Conservation (phyloP, 2,113 vertebrate species). For the Paradisaea rubra region DNA sequence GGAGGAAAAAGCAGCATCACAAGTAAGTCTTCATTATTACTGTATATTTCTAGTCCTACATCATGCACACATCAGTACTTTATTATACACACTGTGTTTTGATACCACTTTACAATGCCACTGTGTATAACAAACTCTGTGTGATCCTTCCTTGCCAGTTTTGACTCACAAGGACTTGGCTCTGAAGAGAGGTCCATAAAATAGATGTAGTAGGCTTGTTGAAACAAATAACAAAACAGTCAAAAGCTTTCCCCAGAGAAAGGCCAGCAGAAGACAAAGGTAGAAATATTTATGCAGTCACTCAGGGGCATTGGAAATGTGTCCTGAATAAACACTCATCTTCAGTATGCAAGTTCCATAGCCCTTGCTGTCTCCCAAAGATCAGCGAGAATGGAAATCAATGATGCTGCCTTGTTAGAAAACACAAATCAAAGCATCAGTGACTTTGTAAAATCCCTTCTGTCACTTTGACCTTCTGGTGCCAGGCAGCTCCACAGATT, state of each 20-base stretch:
- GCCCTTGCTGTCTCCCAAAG: slow-evolving; percentile 12
- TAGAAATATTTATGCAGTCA: slow-evolving; percentile 13
- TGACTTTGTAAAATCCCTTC: slow-evolving; percentile 55
- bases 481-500: neutral
- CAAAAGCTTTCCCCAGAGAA: neutral
- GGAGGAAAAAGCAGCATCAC: neutral
- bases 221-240: slow-evolving; percentile 6
- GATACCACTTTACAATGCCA: neutral
- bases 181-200: neutral
- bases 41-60: neutral
- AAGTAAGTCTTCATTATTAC: neutral
- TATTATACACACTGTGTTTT: neutral
- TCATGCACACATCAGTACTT: neutral
- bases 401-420: slow-evolving; percentile 57
- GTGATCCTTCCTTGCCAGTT: neutral
- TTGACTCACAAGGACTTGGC: neutral
- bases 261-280: neutral
- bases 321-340: slow-evolving; percentile 33
- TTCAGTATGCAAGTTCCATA: slow-evolving; percentile 1
- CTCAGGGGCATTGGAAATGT: neutral
- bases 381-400: slow-evolving; percentile 50
- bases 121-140: neutral
- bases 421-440: slow-evolving; percentile 35
- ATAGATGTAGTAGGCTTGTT: neutral
- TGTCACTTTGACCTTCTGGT: slow-evolving; percentile 43